A percentile compares a stretch with the other conserved stretches of the same genome.
Conservation (phyloP, 2,113 vertebrate genomes). For the Alligator mississippiensis region DNA sequence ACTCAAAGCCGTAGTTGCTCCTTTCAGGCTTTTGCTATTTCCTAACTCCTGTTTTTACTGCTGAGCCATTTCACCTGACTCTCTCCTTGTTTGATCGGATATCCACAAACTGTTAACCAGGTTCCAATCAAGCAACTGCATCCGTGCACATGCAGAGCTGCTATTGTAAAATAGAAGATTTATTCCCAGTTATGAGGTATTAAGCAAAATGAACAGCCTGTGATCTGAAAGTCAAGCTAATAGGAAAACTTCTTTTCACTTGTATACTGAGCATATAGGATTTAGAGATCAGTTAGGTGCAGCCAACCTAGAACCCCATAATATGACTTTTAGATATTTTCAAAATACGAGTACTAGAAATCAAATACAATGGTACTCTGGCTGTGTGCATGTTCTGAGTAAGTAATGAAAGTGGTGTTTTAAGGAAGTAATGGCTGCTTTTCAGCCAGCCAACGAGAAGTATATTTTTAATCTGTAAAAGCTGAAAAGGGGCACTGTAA, state of each 20-base stretch:
- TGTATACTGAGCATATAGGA: background rate
- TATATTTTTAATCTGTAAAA: background rate
- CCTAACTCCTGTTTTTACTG: too few relatives aligned
- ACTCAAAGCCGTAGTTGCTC: too few relatives aligned
- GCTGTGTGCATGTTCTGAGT: background rate
- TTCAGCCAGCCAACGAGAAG: background rate
- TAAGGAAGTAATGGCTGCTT: background rate
- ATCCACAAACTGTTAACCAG: background rate
- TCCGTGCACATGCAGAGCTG: background rate
- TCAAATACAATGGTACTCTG: background rate
- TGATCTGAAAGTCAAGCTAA: background rate
- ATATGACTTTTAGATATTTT: background rate
- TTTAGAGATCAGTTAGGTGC: background rate
- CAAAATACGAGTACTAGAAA: background rate
- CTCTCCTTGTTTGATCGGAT: background rate
- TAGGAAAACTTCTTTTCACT: background rate
- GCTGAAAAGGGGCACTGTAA: too few relatives aligned
- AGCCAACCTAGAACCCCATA: background rate
- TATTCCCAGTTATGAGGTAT: background rate
- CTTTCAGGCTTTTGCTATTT: too few relatives aligned
- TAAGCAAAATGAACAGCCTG: background rate
- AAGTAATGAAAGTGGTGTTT: background rate
- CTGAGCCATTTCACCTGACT: too few relatives aligned
- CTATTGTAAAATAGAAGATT: background rate
- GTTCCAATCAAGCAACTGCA: background rate